phyloP scores from a whole-genome alignment of 2,888 invertebrate species.

The Kryphioiulus occultus region DNA sequence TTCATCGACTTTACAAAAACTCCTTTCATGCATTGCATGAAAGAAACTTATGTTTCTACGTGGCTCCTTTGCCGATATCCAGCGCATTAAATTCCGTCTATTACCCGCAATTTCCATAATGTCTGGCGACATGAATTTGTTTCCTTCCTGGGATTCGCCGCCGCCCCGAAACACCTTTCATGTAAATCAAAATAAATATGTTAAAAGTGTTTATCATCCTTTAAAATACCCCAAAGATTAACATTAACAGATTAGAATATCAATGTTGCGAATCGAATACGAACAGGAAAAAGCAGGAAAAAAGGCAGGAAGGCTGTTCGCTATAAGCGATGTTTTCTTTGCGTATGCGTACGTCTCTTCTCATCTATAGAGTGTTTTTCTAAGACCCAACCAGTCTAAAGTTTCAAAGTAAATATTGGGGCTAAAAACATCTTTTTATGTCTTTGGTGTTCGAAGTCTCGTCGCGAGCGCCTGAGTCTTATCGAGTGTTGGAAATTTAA shows the following conservation, averaged over 20 bases:
- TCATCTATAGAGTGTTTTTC: conserved; percentile 40
- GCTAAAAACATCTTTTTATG: conserved; percentile 39
- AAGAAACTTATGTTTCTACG: no score
- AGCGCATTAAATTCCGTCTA: neutral
- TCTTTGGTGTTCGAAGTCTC: neutral
- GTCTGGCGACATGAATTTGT: neutral
- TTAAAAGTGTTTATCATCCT: conserved; percentile 29
- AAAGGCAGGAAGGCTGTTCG: neutral
- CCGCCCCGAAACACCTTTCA: neutral
- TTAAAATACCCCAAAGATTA: conserved; percentile 42
- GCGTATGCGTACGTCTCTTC: neutral
- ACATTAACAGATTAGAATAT: conserved; percentile 35
- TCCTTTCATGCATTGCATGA: no score
- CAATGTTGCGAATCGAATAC: neutral
- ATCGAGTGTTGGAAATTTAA: conserved; percentile 43
- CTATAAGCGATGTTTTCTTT: conserved; percentile 36
- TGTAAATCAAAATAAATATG: neutral
- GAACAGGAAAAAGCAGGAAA: neutral
- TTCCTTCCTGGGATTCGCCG: conserved; percentile 12
- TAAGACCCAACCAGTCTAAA: conserved; percentile 15
- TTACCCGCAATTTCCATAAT: neutral
- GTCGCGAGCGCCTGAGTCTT: neutral
- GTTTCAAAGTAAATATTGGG: conserved; percentile 39
- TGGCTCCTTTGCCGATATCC: neutral
- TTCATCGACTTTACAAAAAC: neutral